phyloP scores from a whole-genome alignment of 64 coral and sea anemone genomes.

The Trachythela sp. region DNA sequence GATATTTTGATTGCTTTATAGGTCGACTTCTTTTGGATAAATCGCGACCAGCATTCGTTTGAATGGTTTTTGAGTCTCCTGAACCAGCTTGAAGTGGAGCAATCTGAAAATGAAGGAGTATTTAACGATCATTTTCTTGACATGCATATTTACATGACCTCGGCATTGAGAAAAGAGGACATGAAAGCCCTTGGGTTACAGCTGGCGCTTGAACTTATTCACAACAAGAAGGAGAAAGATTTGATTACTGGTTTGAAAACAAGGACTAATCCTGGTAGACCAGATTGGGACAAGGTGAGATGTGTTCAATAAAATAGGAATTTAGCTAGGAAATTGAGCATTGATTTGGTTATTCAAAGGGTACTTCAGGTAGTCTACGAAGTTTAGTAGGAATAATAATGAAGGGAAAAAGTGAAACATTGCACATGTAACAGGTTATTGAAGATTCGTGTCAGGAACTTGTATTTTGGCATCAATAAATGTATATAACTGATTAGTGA shows the following conservation, averaged over 20 bases:
- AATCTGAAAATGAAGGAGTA: neutral
- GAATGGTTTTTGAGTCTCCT: constrained; percentile 25
- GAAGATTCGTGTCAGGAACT: too few relatives aligned
- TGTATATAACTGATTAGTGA: too few relatives aligned
- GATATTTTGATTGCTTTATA: neutral
- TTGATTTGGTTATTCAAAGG: too few relatives aligned
- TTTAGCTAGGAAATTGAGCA: too few relatives aligned
- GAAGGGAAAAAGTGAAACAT: too few relatives aligned
- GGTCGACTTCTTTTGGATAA: constrained; percentile 25
- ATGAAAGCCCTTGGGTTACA: constrained; percentile 12
- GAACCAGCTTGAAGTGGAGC: neutral
- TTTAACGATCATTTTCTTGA: constrained; percentile 5
- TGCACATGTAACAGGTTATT: too few relatives aligned
- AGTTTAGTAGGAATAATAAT: too few relatives aligned
- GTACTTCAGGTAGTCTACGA: too few relatives aligned
- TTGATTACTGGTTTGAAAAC: constrained; percentile 9
- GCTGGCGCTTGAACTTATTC: constrained; percentile 1
- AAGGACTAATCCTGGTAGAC: constrained; percentile 16
- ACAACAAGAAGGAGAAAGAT: constrained; percentile 15
- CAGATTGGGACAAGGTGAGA: neutral
- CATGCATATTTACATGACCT: constrained; percentile 20
- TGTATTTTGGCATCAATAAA: too few relatives aligned
- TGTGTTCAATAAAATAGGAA: too few relatives aligned
- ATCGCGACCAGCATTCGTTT: constrained; percentile 13
- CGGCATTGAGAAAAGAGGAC: constrained; percentile 16